phyloP scores from a whole-genome alignment of 2,797 vertebrate genomes.

The Phataginus tetradactyla region DNA sequence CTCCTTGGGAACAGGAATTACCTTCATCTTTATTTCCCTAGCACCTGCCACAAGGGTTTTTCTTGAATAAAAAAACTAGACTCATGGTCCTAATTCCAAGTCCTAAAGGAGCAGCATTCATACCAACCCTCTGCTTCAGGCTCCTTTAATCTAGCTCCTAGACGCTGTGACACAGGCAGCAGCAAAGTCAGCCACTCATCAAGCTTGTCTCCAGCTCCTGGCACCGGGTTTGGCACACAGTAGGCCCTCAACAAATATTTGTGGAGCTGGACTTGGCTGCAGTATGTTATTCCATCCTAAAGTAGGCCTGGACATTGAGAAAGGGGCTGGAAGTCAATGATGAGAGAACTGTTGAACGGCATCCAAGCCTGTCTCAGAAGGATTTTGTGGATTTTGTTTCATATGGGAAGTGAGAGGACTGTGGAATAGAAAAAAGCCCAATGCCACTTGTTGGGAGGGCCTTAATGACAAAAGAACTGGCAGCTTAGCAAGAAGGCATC shows the following conservation, averaged over 20 bases:
- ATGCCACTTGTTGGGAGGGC: background rate
- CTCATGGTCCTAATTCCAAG: background rate
- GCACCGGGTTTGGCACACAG: background rate
- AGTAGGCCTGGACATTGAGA: background rate
- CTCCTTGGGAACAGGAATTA: background rate
- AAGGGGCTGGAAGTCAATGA: background rate
- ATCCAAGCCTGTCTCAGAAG: background rate
- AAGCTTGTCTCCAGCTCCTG: background rate
- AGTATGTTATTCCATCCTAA: background rate
- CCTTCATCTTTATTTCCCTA: conserved; percentile 14
- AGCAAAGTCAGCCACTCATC: background rate
- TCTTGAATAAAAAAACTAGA: background rate
- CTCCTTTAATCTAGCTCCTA: background rate
- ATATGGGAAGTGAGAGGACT: background rate
- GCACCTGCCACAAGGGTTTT: background rate
- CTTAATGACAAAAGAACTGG: background rate
- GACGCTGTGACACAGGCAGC: background rate
- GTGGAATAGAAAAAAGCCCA: background rate
- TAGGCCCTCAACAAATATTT: background rate
- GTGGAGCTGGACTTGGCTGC: background rate
- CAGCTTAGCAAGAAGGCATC: background rate
- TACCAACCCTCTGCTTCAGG: background rate
- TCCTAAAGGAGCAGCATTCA: background rate
- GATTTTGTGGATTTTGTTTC: background rate
- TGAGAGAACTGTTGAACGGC: background rate